A percentile compares a stretch with the other conserved stretches of the same genome.
These are phyloP conservation scores for Macrotis lagotis DNA, from an alignment of 2,113 vertebrate species.

Conservation along the genomic window DNA sequence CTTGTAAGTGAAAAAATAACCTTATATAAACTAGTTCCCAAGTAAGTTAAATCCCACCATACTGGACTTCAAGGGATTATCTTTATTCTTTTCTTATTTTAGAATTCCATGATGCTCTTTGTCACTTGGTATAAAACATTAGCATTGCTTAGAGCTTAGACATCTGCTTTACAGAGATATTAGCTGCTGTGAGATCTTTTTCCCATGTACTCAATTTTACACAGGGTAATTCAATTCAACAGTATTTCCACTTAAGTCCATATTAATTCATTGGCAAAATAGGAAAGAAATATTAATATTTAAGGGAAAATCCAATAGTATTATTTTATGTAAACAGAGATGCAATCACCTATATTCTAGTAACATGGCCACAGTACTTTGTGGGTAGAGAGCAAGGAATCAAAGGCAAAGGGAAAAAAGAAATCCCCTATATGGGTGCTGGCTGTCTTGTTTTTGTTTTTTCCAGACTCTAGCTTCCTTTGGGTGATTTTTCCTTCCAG, in stretches of 20 bases:
- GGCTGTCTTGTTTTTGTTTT: neutral
- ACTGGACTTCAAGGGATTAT: neutral
- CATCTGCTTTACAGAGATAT: neutral
- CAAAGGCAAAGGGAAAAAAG: neutral
- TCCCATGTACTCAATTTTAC: neutral
- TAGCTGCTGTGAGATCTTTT: neutral
- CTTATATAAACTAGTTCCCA: neutral
- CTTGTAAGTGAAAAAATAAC: neutral
- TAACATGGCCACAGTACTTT: neutral
- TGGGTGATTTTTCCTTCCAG: neutral
- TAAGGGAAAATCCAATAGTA: neutral
- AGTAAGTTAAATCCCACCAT: neutral
- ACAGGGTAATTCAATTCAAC: neutral
- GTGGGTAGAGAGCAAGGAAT: neutral
- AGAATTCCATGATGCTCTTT: neutral
- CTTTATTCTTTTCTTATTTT: neutral
- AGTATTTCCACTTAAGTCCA: neutral
- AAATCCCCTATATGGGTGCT: neutral
- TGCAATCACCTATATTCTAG: neutral
- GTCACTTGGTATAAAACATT: neutral
- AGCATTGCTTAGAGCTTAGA: neutral
- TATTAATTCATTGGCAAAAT: neutral
- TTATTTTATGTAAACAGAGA: neutral
- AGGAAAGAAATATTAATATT: neutral
- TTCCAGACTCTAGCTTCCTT: neutral